These are phyloP conservation scores for Yponomeuta sedellus DNA, from an alignment of 2,888 invertebrate genomes.

Conservation along the genomic window DNA sequence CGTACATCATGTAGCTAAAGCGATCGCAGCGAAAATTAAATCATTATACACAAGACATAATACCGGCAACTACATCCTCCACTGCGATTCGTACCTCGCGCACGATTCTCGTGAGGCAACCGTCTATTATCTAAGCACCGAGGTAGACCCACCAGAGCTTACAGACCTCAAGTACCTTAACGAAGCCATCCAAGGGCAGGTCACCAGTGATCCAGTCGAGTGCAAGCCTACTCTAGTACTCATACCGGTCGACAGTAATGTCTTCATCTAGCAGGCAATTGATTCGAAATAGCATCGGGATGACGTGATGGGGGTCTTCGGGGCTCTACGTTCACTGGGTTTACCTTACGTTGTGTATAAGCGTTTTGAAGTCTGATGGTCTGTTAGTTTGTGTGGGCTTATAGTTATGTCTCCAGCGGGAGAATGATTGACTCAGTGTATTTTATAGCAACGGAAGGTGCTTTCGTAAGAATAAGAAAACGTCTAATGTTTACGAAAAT, in stretches of 20 bases:
- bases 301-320: slow-evolving; percentile 13
- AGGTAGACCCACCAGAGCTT: neutral
- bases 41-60: slow-evolving; percentile 3
- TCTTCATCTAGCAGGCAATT: slow-evolving; percentile 58
- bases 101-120: slow-evolving; percentile 12
- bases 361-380: neutral
- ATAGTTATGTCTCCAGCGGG: neutral
- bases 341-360: neutral
- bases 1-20: neutral
- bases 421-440: neutral
- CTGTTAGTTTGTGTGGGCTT: neutral
- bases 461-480: neutral
- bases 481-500: neutral
- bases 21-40: neutral
- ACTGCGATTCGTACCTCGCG: neutral
- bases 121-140: slow-evolving; percentile 7
- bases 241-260: slow-evolving; percentile 44
- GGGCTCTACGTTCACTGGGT: neutral
- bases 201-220: neutral
- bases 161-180: neutral
- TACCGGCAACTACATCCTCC: slow-evolving; percentile 2
- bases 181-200: neutral
- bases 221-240: neutral
- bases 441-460: neutral
- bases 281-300: slow-evolving; percentile 38